Percentiles rank a stretch among this genome's conserved stretches.
These are phyloP conservation scores for Paracentrotus lividus DNA, from an alignment of 53 echinoderm and acorn worm genomes.

Conservation along the genomic window DNA sequence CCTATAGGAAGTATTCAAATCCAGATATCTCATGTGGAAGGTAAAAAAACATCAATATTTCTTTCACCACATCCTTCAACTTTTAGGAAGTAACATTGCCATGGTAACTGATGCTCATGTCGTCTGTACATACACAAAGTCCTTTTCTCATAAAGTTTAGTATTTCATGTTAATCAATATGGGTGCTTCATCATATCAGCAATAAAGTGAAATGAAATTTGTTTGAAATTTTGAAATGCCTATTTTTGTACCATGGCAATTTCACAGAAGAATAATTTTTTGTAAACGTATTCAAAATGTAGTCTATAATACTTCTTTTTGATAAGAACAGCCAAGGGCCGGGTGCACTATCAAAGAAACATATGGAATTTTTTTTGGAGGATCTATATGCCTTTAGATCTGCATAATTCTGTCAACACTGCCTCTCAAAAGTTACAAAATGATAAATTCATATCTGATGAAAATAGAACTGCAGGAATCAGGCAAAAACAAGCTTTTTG, in stretches of 20 bases:
- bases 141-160: neutral
- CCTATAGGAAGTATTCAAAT: constrained; percentile 31
- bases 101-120: neutral
- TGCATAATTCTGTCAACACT: no score
- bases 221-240: neutral
- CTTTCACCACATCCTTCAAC: neutral
- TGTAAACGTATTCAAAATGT: no score
- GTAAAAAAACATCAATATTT: neutral
- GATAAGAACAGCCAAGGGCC: no score
- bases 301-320: no score
- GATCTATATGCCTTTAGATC: no score
- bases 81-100: neutral
- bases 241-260: no score
- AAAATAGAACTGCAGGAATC: neutral
- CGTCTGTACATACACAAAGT: neutral
- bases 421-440: neutral
- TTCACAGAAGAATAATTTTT: no score
- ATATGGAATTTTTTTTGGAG: no score
- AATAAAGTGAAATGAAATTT: neutral
- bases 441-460: neutral
- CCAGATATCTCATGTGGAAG: neutral
- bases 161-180: no score
- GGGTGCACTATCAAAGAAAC: no score
- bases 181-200: no score
- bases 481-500: neutral